Evolutionary conservation across 2,888 invertebrate species (phyloP).

Genomic region (Phania funesta): DNA sequence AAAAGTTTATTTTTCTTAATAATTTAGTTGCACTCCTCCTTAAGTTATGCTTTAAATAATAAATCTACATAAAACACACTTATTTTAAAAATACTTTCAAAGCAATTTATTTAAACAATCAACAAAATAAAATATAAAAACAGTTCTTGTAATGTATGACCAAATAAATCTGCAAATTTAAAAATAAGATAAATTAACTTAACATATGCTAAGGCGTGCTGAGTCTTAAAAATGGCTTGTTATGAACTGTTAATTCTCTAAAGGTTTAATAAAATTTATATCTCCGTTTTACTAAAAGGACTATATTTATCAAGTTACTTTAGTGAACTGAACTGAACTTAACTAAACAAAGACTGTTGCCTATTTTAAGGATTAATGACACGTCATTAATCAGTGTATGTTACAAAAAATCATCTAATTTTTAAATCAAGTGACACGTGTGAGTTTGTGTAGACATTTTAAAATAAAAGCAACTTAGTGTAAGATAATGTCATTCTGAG

Average conservation of each 20-base stretch:
- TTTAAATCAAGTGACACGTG: too few species aligned
- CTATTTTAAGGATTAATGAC: not conserved
- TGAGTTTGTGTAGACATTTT: too few species aligned
- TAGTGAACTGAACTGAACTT: not conserved
- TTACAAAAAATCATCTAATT: too few species aligned
- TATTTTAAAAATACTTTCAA: not conserved
- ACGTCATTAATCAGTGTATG: not conserved
- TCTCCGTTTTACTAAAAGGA: not conserved
- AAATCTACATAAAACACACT: too few species aligned
- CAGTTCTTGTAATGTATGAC: not conserved
- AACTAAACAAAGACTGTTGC: too few species aligned
- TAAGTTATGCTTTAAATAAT: too few species aligned
- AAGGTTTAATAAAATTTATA: not conserved
- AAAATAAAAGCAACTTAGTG: not conserved
- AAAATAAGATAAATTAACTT: slow-evolving; percentile 8
- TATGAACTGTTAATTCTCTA: too few species aligned
- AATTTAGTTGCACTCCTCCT: too few species aligned
- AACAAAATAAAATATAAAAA: slow-evolving; percentile 19
- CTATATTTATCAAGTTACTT: not conserved
- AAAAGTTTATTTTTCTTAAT: too few species aligned
- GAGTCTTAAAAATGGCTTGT: too few species aligned
- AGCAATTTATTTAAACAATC: not conserved
- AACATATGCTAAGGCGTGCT: not conserved
- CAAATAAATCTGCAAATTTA: not conserved
- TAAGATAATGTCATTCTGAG: too few species aligned